These are phyloP conservation scores for Thecophora atra DNA, from an alignment of 2,888 invertebrate genomes.

Conservation along the genomic window DNA sequence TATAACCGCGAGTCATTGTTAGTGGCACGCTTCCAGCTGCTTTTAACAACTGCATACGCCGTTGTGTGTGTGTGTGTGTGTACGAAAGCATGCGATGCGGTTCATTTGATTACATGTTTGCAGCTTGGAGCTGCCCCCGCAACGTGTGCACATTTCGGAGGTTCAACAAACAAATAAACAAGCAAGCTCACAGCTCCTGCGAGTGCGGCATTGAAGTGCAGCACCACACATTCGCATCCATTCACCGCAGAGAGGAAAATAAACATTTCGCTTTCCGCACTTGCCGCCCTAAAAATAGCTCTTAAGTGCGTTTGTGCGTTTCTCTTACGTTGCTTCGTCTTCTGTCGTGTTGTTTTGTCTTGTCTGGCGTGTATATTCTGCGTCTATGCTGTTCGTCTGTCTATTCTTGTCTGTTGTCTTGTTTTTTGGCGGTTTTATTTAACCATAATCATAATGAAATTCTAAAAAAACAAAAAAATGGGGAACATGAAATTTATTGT, in stretches of 20 bases:
- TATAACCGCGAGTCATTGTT: constrained; percentile 9
- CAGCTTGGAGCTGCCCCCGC: background rate
- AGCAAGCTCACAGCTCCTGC: background rate
- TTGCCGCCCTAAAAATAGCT: constrained; percentile 22
- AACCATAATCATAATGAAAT: background rate
- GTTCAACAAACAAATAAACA: constrained; percentile 29
- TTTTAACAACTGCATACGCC: background rate
- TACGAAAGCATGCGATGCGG: background rate
- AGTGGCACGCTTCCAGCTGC: constrained; percentile 22
- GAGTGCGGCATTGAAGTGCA: constrained; percentile 22
- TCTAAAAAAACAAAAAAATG: background rate
- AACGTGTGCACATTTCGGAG: constrained; percentile 16
- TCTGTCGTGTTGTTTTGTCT: too few species aligned
- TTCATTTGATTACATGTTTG: constrained; percentile 1
- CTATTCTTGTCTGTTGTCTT: background rate
- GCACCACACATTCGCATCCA: constrained; percentile 8
- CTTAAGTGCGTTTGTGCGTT: constrained; percentile 2
- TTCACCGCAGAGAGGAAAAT: constrained; percentile 24
- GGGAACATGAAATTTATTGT: background rate
- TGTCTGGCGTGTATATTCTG: background rate
- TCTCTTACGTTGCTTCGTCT: background rate
- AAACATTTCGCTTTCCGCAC: constrained; percentile 27
- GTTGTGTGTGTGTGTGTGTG: background rate
- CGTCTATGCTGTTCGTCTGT: background rate
- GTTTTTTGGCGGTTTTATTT: background rate